phyloP scores from a whole-genome alignment of 2,797 vertebrate genomes.

The Urophycis tenuis region DNA sequence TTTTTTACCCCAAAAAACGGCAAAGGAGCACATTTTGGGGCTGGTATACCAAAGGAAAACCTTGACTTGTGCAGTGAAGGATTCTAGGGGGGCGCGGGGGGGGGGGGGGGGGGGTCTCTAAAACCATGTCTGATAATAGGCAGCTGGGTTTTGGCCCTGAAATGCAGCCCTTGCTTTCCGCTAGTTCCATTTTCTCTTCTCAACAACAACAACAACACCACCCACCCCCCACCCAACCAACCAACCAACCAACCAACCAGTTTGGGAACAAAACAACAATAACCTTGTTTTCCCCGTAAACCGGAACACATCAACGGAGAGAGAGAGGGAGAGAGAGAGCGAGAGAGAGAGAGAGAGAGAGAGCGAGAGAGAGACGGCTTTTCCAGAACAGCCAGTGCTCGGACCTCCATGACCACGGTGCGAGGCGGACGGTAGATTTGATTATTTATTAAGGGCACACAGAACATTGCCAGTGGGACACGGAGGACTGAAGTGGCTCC shows the following conservation, averaged over 20 bases:
- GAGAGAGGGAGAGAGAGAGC: not conserved
- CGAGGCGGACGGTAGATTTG: slow-evolving; percentile 25
- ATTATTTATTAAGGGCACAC: slow-evolving; percentile 33
- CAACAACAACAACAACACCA: not conserved
- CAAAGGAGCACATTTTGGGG: not conserved
- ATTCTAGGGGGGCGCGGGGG: too few species aligned
- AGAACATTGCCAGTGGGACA: slow-evolving; percentile 49
- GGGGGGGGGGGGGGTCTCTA: not conserved
- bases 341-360: too few species aligned
- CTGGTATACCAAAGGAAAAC: not conserved
- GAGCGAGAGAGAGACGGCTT: not conserved
- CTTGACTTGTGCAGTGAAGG: not conserved
- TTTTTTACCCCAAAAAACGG: not conserved
- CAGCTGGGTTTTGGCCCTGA: not conserved
- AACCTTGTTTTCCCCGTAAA: not conserved
- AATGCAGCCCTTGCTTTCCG: too few species aligned
- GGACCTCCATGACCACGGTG: slow-evolving; percentile 9
- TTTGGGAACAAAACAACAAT: not conserved
- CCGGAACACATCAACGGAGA: not conserved
- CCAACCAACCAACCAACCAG: not conserved
- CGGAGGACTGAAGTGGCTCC: slow-evolving; percentile 42
- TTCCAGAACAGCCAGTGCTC: not conserved
- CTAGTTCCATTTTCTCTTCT: not conserved
- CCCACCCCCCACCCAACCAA: not conserved
- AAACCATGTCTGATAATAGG: not conserved